These are phyloP conservation scores for Ischnus inquisitorius DNA, from an alignment of 2,888 invertebrate species.

Conservation along the genomic window DNA sequence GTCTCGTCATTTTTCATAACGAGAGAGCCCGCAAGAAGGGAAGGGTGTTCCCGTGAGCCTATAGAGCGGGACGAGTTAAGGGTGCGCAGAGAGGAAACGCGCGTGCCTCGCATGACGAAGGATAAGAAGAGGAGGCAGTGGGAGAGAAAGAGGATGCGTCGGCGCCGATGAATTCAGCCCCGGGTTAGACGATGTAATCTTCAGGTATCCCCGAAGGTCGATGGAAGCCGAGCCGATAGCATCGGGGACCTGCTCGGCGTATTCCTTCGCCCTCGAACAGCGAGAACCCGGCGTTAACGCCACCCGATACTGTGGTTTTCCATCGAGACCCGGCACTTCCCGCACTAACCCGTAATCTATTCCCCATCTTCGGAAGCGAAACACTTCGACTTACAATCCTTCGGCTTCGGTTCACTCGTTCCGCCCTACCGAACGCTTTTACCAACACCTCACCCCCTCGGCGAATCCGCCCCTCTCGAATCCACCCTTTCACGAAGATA, in stretches of 20 bases:
- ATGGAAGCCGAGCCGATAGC: slow-evolving; percentile 32
- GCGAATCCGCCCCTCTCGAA: neutral
- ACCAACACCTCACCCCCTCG: slow-evolving; percentile 25
- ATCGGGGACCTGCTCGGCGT: slow-evolving; percentile 50
- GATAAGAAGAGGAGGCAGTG: slow-evolving; percentile 2
- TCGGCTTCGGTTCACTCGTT: slow-evolving; percentile 22
- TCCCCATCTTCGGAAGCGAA: slow-evolving; percentile 67
- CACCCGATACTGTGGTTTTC: slow-evolving; percentile 64
- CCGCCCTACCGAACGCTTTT: slow-evolving; percentile 28
- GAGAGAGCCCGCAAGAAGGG: slow-evolving; percentile 27
- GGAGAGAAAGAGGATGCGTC: slow-evolving; percentile 27
- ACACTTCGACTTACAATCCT: slow-evolving; percentile 65
- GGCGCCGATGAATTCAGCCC: slow-evolving; percentile 62
- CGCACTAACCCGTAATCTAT: slow-evolving; percentile 64
- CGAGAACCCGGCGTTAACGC: slow-evolving; percentile 60
- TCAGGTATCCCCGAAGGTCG: slow-evolving; percentile 45
- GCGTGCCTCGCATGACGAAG: slow-evolving; percentile 61
- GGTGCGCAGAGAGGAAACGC: slow-evolving; percentile 51
- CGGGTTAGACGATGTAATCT: slow-evolving; percentile 66
- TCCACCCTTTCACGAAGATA: neutral
- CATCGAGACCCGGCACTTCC: slow-evolving; percentile 44
- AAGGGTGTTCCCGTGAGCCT: neutral
- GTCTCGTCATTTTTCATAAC: slow-evolving; percentile 65
- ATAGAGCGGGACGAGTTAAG: slow-evolving; percentile 34
- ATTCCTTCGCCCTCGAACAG: slow-evolving; percentile 19